phyloP scores from a whole-genome alignment of 2,888 invertebrate genomes.

The Pimpla rufipes region DNA sequence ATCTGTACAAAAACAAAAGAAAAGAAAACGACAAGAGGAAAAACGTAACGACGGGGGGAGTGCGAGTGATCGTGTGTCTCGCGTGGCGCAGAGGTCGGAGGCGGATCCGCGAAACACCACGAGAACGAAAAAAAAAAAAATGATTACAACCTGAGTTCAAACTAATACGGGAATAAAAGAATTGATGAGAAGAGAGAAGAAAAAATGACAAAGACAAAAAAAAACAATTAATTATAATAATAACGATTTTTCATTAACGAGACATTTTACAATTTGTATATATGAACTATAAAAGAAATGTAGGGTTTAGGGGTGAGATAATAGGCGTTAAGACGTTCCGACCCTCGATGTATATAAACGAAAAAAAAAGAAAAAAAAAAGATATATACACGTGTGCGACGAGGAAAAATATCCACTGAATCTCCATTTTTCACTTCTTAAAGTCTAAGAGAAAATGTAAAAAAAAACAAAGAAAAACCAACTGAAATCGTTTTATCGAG shows the following conservation, averaged over 20 bases:
- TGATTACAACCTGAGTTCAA: constrained; percentile 58
- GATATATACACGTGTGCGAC: constrained; percentile 48
- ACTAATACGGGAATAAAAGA: constrained; percentile 36
- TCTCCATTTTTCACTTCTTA: constrained; percentile 68
- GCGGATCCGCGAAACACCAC: constrained; percentile 8
- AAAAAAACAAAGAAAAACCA: constrained; percentile 31
- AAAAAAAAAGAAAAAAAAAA: constrained; percentile 24
- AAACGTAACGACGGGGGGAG: constrained; percentile 46
- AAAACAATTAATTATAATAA: constrained; percentile 71
- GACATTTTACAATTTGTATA: constrained; percentile 84
- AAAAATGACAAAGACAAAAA: constrained; percentile 65
- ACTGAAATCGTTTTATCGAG: constrained; percentile 54
- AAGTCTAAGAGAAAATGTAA: constrained; percentile 50
- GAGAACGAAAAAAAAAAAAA: constrained; percentile 15
- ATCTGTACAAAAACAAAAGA: constrained; percentile 67
- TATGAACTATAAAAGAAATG: constrained; percentile 78
- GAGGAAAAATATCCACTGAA: constrained; percentile 63
- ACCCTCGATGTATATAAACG: constrained; percentile 66
- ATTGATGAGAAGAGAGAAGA: constrained; percentile 54
- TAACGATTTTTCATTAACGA: constrained; percentile 80
- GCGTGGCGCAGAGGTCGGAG: constrained; percentile 54
- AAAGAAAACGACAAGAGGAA: constrained; percentile 31
- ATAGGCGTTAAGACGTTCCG: constrained; percentile 63
- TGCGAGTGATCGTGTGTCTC: constrained; percentile 76
- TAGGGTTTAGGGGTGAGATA: constrained; percentile 64